phyloP scores from a whole-genome alignment of 2,888 invertebrate species.

The Spisula solida region DNA sequence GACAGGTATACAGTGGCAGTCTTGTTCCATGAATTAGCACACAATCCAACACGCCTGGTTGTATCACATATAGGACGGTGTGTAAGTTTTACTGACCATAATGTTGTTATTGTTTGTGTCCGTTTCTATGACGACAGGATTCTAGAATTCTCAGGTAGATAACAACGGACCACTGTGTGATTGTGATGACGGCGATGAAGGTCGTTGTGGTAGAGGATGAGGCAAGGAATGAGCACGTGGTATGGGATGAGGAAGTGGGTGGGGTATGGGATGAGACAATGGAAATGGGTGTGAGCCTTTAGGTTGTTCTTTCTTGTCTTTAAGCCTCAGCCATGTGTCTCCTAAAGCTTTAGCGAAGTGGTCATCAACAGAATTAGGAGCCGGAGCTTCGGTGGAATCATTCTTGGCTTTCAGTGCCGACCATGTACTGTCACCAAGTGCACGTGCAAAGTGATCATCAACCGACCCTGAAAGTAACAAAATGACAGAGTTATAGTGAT shows the following conservation, averaged over 20 bases:
- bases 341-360: slow-evolving; percentile 97
- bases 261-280: slow-evolving; percentile 58
- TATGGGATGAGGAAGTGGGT: slow-evolving; percentile 59
- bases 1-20: neutral
- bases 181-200: slow-evolving; percentile 66
- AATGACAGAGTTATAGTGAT: neutral
- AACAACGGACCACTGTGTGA: slow-evolving; percentile 71
- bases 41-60: neutral
- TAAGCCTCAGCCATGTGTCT: slow-evolving; percentile 90
- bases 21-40: neutral
- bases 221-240: slow-evolving; percentile 59
- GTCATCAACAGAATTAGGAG: slow-evolving; percentile 91
- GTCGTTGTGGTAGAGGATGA: slow-evolving; percentile 58
- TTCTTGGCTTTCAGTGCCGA: slow-evolving; percentile 83
- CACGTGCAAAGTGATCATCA: slow-evolving; percentile 97
- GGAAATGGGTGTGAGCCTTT: slow-evolving; percentile 65
- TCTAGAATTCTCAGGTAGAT: slow-evolving; percentile 67
- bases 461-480: slow-evolving; percentile 90
- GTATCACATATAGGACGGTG: neutral
- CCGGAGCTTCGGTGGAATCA: slow-evolving; percentile 73
- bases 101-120: neutral
- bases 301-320: slow-evolving; percentile 81
- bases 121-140: neutral
- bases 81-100: slow-evolving; percentile 21
- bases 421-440: slow-evolving; percentile 93